These are phyloP conservation scores for Anguilla marmorata DNA, from an alignment of 2,797 vertebrate species.

Conservation along the genomic window DNA sequence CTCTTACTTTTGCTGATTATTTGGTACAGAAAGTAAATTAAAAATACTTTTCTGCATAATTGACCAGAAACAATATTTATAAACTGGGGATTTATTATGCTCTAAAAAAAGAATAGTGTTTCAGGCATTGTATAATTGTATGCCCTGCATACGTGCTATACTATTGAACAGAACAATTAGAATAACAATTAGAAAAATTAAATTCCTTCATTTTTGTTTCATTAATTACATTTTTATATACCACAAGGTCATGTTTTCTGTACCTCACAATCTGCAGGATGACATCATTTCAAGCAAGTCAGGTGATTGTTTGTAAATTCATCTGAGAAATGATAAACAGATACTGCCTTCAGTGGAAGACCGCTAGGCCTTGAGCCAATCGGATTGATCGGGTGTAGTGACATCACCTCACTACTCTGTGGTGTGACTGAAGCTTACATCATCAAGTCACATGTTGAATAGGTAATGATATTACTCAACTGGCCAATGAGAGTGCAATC, in stretches of 20 bases:
- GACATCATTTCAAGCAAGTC: constrained; percentile 42
- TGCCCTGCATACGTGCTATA: background rate
- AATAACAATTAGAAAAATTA: background rate
- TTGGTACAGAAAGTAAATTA: background rate
- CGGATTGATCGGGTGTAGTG: constrained; percentile 55
- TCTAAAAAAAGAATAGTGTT: background rate
- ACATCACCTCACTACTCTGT: constrained; percentile 61
- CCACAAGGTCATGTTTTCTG: background rate
- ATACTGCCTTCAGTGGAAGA: constrained; percentile 40
- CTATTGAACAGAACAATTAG: background rate
- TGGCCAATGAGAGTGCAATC: constrained; percentile 48
- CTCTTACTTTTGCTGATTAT: background rate
- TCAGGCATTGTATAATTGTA: background rate
- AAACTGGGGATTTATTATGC: background rate
- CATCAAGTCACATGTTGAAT: constrained; percentile 58
- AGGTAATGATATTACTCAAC: constrained; percentile 47
- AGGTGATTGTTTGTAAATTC: constrained; percentile 46
- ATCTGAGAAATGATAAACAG: constrained; percentile 44
- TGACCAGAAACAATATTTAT: background rate
- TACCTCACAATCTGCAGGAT: constrained; percentile 28
- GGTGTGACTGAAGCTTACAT: constrained; percentile 66
- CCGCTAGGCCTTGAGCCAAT: constrained; percentile 46
- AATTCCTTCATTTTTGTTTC: constrained; percentile 9
- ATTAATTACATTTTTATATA: background rate
- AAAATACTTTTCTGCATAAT: background rate